Evolutionary conservation across 2,888 invertebrate genomes (phyloP), one percentile per base, ranked within the genome.

Genomic region (Polyploca ridens): DNA sequence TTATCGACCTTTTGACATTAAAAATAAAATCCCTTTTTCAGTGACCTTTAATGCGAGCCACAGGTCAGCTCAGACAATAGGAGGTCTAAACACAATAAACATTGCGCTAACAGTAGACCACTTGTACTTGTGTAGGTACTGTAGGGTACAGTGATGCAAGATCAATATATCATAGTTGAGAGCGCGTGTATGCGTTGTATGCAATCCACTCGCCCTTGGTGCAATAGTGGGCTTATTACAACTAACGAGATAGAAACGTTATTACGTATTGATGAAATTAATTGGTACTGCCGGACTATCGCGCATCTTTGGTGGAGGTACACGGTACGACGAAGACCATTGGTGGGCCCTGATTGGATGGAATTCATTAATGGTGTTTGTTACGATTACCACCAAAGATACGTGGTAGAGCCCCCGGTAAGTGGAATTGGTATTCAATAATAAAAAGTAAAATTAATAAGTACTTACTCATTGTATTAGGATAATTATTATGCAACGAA

Each of bases 131-230:
- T 8, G 38, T n/a, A 69, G 33, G 33, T 35, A 35, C 54, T 64
- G 59, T 27, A 62, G 49, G 49, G 49, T 5, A 33, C n/a, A 46
- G 63, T 75, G 68, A 71, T 67, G 68, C 68, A 69, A 69, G 65
- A 68, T 67, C 70, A 64, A 73, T 76, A 73, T 74, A 76, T 76
- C 75, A 71, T 75, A 67, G 70, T 76, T 70, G 65, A 58, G 62
- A 69, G 66, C 62, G 60, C 62, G 64, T 54, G 19, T 54, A 54
- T 54, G 19, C 54, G 19, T 10, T 54, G 27, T 58, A 63, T 62
- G 70, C 66, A 8, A 8, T 10, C 62, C 64, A 58, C n/a, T 49
- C 63, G 76, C 68, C 78, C 76, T 77, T 77, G 78, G 65, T 63
- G 71, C 63, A 70, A 14, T 3, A 38, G 5, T 13, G 35, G 8